Base-by-base conservation (phyloP, 2,113 vertebrate species). In the Alexandromys fortis region DNA sequence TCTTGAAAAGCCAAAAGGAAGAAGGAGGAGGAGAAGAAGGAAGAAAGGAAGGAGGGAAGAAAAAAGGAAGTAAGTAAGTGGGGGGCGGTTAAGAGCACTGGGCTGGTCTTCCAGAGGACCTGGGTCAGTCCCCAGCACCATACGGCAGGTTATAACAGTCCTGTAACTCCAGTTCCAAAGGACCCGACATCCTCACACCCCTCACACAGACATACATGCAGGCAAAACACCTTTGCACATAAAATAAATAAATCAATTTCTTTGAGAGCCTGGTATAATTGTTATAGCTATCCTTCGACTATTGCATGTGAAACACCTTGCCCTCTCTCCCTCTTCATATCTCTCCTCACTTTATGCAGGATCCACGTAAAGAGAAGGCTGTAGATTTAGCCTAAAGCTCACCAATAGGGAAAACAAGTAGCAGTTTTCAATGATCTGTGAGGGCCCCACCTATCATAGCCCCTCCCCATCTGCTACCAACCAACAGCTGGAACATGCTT, bases 401-500 rank as follows among this genome's bases (percentile, higher is more conserved):
- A 0, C 38, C 24, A 78, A 38, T 2, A 45, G 19, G 76, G 73
- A 63, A 67, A 77, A n/a, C 21, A 75, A 94, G n/a, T 2, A 58
- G 65, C n/a, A 63, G 42, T 8, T 91, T 90, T 63, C 61, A 89
- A 65, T 52, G 42, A 94, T 47, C 89, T 72, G 67, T 5, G 0
- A 90, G 63, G 21, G 63, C 52, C 72, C 52, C 47, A 21, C 75
- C 68, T 16, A 61, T 28, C 68, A 75, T 14, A 8, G 45, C 63
- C 42, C 87, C 86, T 92, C 89, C 94, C 87, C 52, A 49, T 33
- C 67, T 94, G 94, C 63, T 87, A 81, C 76, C 87, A 76, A 30
- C 79, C 83, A 89, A 89, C 7, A 28, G 63, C 22, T 38, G 1
- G 3, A 63, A 79, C 91, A 96, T 68, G 75, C 83, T 70, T 70